Evolutionary conservation across 2,888 invertebrate genomes (phyloP).

Genomic region (Drosophila paranaensis): DNA sequence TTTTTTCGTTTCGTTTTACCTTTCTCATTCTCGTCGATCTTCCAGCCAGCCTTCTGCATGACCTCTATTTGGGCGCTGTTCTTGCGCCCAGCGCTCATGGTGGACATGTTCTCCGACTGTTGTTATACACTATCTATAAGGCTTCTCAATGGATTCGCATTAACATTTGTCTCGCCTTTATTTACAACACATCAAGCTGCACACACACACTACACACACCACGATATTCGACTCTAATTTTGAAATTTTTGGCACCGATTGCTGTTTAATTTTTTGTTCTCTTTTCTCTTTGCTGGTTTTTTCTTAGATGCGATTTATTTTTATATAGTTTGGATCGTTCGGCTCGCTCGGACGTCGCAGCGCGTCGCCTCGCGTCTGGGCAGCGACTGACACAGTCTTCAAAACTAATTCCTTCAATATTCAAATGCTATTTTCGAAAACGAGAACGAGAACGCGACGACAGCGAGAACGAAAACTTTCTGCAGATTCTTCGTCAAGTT

Average conservation of each 20-base stretch:
- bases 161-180: conserved; percentile 31
- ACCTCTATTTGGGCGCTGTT: conserved; percentile 57
- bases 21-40: conserved; percentile 81
- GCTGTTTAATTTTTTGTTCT: conserved; percentile 23
- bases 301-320: conserved; percentile 50
- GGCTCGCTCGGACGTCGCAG: conserved; percentile 28
- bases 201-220: conserved; percentile 34
- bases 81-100: conserved; percentile 48
- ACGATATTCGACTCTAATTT: conserved; percentile 73
- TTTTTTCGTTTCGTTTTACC: conserved; percentile 63
- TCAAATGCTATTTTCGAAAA: conserved; percentile 72
- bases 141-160: conserved; percentile 18
- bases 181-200: conserved; percentile 56
- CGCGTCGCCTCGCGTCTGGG: conserved; percentile 63
- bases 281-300: conserved; percentile 22
- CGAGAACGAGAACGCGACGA: conserved; percentile 44
- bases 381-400: conserved; percentile 62
- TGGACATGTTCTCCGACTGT: conserved; percentile 40
- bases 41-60: conserved; percentile 83
- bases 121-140: neutral
- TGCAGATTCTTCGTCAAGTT: conserved; percentile 45
- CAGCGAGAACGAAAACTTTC: conserved; percentile 36
- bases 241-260: conserved; percentile 75
- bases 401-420: conserved; percentile 54
- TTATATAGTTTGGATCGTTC: conserved; percentile 47